Evolutionary conservation across 2,797 vertebrate species (phyloP).

Genomic region (Pygocentrus nattereri): DNA sequence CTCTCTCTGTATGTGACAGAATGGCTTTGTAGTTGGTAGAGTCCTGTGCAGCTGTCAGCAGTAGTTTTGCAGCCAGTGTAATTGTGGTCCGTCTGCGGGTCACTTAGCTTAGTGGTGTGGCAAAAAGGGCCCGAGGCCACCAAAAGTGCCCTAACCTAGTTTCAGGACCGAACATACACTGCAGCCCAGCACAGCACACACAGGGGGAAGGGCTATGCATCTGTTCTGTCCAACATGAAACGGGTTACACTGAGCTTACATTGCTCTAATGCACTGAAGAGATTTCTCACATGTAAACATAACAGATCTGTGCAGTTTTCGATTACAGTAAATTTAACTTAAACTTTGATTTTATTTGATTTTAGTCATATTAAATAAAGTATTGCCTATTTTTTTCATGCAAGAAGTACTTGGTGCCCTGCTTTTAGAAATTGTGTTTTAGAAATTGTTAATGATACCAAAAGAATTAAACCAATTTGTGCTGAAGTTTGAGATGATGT

Average conservation of each 20-base stretch:
- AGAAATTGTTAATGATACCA: no score
- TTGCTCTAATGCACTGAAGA: background rate
- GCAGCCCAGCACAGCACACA: slow-evolving; percentile 11
- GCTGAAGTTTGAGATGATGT: no score
- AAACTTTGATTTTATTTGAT: background rate
- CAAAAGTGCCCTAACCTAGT: slow-evolving; percentile 50
- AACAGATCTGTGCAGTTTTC: background rate
- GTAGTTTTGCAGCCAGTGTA: slow-evolving; percentile 32
- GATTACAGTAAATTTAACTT: background rate
- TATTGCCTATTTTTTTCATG: no score
- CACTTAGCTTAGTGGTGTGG: slow-evolving; percentile 54
- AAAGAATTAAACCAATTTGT: no score
- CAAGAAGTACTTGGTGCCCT: no score
- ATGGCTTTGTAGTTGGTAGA: slow-evolving; percentile 11
- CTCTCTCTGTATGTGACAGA: slow-evolving; percentile 36
- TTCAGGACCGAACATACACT: slow-evolving; percentile 30
- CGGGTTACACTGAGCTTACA: slow-evolving; percentile 2
- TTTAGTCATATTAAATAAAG: background rate
- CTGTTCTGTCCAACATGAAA: slow-evolving; percentile 19
- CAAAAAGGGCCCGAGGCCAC: slow-evolving; percentile 39
- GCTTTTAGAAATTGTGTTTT: no score
- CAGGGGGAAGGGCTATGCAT: slow-evolving; percentile 42
- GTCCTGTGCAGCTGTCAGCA: slow-evolving; percentile 30
- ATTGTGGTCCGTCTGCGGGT: slow-evolving; percentile 31
- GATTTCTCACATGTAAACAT: background rate